These are phyloP conservation scores for Lepilemur ruficaudatus DNA, from an alignment of 2,797 vertebrate genomes.

Conservation along the genomic window DNA sequence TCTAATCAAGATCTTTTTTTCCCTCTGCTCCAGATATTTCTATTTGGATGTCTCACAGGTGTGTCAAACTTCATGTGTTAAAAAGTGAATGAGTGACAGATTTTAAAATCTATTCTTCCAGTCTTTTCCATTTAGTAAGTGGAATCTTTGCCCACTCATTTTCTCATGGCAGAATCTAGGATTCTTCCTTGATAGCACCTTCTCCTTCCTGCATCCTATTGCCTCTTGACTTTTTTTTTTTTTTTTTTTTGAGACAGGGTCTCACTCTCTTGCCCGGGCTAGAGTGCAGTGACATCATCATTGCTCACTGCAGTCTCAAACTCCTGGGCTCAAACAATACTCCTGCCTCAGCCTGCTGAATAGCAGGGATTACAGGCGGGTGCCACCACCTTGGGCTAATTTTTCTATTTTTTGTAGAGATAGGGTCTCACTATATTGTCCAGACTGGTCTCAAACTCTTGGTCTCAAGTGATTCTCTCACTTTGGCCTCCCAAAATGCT, in stretches of 20 bases:
- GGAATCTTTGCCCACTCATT: neutral
- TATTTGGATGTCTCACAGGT: neutral
- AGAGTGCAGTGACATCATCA: neutral
- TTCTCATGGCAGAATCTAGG: neutral
- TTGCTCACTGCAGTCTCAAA: neutral
- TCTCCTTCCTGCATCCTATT: neutral
- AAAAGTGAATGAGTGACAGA: slow-evolving; percentile 19
- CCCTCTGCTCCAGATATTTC: slow-evolving; percentile 16
- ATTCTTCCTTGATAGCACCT: neutral
- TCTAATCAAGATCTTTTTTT: slow-evolving; percentile 4
- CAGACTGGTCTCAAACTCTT: neutral
- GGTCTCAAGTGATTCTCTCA: neutral
- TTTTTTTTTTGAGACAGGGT: neutral
- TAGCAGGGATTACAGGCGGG: neutral
- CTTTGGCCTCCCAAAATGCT: neutral
- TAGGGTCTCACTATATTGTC: neutral
- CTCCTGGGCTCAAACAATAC: neutral
- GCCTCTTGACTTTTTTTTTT: neutral
- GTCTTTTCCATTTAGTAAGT: slow-evolving; percentile 12
- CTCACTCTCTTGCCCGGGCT: neutral
- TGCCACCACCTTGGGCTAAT: neutral
- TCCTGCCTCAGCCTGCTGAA: neutral
- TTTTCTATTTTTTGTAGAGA: neutral
- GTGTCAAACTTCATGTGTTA: neutral
- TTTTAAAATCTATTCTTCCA: neutral